Base-by-base conservation (phyloP, 2,797 vertebrate species). In the Todus mexicanus region DNA sequence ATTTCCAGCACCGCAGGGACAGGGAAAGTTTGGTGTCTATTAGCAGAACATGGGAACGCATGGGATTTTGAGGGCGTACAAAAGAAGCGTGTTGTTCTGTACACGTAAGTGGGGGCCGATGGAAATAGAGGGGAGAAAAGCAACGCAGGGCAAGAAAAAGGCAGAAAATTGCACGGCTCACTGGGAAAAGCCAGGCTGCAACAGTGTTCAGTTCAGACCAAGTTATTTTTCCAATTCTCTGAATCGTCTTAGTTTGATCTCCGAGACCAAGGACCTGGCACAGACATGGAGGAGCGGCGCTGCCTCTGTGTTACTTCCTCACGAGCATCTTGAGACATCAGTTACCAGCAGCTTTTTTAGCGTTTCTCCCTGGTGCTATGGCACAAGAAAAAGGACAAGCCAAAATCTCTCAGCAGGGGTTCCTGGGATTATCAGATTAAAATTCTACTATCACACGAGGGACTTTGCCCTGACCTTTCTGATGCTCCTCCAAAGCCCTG, bases 391-490 rank as follows among this genome's bases (percentile, higher is more conserved):
- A 50, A 37, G 38, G 45, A 53, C 42, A 43, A 57, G 20, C 35
- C 84, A 73, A 68, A 77, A 56, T 40, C 70, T 73, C 76, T 60
- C 31, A 27, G n/a, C 6, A 3, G 42, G 63, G 29, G 4, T 59
- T 89, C 61, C 48, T 76, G 70, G 47, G 63, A 86, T 86, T 61
- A 72, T 25, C 85, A 42, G 89, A 81, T 86, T 87, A 88, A 95
- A 91, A 70, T 65, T 86, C 48, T 73, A n/a, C 73, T 27, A 70
- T 27, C 73, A 77, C 75, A 86, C 16, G 31, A 47, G 16, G 42
- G 56, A 93, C 87, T 90, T 92, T 80, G 75, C 15, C 61, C 57
- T n/a, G 50, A 72, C 43, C 60, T 85, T 80, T 79, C 54, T n/a
- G 21, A 57, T 38, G 31, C 17, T 80, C 15, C 10, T 77, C 25